These are phyloP conservation scores for Cephus pulcher DNA, from an alignment of 2,888 invertebrate species.

Conservation along the genomic window DNA sequence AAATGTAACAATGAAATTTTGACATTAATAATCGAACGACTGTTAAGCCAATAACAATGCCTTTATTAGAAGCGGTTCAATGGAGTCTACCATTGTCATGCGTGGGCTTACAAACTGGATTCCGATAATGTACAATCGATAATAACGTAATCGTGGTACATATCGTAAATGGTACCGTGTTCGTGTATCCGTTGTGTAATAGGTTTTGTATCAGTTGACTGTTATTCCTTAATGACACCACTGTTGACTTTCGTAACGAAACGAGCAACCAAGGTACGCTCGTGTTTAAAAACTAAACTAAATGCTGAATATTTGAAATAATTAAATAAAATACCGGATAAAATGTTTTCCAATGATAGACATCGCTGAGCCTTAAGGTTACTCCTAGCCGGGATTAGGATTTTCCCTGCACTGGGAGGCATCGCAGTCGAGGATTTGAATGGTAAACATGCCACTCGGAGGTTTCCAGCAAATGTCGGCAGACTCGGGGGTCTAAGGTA, in stretches of 20 bases:
- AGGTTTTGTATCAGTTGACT: neutral
- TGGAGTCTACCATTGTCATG: neutral
- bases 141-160: neutral
- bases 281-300: neutral
- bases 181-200: neutral
- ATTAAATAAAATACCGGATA: neutral
- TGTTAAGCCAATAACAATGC: neutral
- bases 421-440: slow-evolving; percentile 9
- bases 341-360: neutral
- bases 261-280: neutral
- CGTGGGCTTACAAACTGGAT: neutral
- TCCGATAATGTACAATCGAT: neutral
- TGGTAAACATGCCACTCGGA: slow-evolving; percentile 6
- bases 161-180: neutral
- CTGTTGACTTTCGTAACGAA: neutral
- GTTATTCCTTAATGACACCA: neutral
- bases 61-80: neutral
- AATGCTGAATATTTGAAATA: neutral
- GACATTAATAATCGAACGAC: neutral
- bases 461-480: slow-evolving; percentile 6
- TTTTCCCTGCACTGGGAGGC: neutral
- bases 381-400: neutral
- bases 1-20: neutral
- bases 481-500: neutral
- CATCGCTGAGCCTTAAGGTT: neutral